Evolutionary conservation across 2,797 vertebrate species (phyloP).

Genomic region (Chaetophractus vellerosus): DNA sequence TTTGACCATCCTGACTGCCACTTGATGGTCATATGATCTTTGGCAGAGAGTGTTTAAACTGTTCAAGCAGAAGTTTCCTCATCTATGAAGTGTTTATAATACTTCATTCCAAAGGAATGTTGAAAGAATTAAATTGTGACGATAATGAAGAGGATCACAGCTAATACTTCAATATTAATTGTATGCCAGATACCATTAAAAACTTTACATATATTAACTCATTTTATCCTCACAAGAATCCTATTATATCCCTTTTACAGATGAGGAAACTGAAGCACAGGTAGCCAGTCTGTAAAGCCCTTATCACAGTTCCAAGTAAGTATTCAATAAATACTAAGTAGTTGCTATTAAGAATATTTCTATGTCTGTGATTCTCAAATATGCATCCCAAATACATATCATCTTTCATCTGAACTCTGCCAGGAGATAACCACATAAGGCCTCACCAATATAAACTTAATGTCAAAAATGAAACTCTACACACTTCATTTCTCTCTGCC

Average conservation of each 20-base stretch:
- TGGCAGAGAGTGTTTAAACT: neutral
- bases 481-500: neutral
- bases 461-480: neutral
- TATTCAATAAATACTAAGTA: neutral
- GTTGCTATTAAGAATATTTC: neutral
- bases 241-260: neutral
- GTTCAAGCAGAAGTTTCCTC: neutral
- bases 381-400: fast-evolving
- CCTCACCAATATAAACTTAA: neutral
- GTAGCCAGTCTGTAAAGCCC: neutral
- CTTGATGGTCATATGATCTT: no score
- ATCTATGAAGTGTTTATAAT: neutral
- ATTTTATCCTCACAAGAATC: neutral
- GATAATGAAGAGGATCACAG: neutral
- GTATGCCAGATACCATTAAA: neutral
- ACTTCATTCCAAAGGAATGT: neutral
- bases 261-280: neutral
- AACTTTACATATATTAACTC: neutral
- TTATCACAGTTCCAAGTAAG: neutral
- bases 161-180: neutral
- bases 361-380: neutral
- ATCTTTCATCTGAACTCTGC: neutral
- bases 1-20: neutral
- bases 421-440: neutral
- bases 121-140: neutral